A percentile compares a stretch with the other conserved stretches of the same genome.
Conservation (phyloP, 2,888 invertebrate species). For the Coleophora flavipennella region DNA sequence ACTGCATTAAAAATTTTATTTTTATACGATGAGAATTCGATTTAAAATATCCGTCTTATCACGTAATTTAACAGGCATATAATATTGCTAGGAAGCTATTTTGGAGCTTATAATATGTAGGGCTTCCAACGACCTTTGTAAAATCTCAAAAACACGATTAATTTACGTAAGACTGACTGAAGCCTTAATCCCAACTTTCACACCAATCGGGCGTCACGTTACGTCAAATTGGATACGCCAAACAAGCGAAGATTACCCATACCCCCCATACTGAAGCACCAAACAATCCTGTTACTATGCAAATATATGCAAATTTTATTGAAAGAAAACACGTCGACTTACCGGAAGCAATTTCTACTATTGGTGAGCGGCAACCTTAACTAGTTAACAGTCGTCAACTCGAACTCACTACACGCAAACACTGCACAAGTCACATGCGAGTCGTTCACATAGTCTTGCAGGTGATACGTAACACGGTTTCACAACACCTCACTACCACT, state of each 20-base stretch:
- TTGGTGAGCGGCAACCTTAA: conserved; percentile 19
- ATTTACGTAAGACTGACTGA: not conserved
- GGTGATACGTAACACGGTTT: conserved; percentile 33
- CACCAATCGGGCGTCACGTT: not conserved
- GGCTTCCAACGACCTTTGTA: too few relatives aligned
- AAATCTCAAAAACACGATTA: conserved; percentile 2
- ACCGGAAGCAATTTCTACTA: conserved; percentile 39
- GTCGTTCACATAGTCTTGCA: conserved; percentile 31
- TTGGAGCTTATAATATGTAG: too few relatives aligned
- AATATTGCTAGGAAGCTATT: too few relatives aligned
- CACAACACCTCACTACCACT: conserved; percentile 53
- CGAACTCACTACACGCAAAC: conserved; percentile 1
- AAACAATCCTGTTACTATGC: conserved; percentile 27
- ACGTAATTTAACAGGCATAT: too few relatives aligned
- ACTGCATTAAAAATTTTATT: too few relatives aligned
- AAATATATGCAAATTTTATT: conserved; percentile 45
- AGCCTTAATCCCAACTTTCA: not conserved
- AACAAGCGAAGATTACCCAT: conserved; percentile 1
- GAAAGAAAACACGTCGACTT: conserved; percentile 37
- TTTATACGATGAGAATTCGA: too few relatives aligned
- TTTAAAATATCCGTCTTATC: too few relatives aligned
- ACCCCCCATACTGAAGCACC: not conserved
- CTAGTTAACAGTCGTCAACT: not conserved
- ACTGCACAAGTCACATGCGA: conserved; percentile 53
- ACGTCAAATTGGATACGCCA: not conserved